Conservation (phyloP, 2,888 invertebrate species). For the Agrenia bidenticulata region DNA sequence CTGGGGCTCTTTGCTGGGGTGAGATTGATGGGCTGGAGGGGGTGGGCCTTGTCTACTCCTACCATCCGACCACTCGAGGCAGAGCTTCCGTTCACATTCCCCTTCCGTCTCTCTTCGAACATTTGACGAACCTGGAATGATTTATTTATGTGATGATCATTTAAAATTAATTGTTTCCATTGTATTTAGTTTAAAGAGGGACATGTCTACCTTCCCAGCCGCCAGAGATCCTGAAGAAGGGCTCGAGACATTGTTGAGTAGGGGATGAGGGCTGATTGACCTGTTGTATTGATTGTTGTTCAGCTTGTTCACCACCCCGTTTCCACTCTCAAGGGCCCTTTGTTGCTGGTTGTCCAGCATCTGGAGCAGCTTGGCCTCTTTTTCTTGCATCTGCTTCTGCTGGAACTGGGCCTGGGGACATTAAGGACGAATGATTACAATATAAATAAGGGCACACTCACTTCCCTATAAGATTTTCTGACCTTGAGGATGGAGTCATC, state of each 20-base stretch:
- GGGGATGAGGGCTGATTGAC: not conserved
- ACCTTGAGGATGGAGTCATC: slow-evolving; percentile 40
- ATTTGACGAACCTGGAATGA: slow-evolving; percentile 71
- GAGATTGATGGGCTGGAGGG: slow-evolving; percentile 52
- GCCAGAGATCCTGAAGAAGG: slow-evolving; percentile 13
- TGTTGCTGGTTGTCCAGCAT: slow-evolving; percentile 70
- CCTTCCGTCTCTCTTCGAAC: slow-evolving; percentile 68
- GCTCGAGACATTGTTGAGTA: slow-evolving; percentile 3
- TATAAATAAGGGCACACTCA: too few relatives aligned
- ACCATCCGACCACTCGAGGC: slow-evolving; percentile 29
- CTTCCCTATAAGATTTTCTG: not conserved
- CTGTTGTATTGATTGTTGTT: slow-evolving; percentile 20
- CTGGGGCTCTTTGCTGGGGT: slow-evolving; percentile 27
- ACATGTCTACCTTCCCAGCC: slow-evolving; percentile 40
- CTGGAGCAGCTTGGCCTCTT: slow-evolving; percentile 73
- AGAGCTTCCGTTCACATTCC: slow-evolving; percentile 22
- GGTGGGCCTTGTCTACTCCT: slow-evolving; percentile 54
- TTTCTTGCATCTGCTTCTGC: slow-evolving; percentile 77
- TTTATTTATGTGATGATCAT: too few relatives aligned
- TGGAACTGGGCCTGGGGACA: slow-evolving; percentile 73
- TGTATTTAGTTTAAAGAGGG: too few relatives aligned
- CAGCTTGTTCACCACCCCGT: slow-evolving; percentile 32
- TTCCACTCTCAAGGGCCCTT: slow-evolving; percentile 61
- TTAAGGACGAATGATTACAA: slow-evolving; percentile 29
- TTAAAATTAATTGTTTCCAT: too few relatives aligned